Percentiles rank a stretch among this genome's conserved stretches.
Evolutionary conservation across 1,140 invertebrate genomes (phyloP).

Genomic region (Macrotrachela quadricornifera): DNA sequence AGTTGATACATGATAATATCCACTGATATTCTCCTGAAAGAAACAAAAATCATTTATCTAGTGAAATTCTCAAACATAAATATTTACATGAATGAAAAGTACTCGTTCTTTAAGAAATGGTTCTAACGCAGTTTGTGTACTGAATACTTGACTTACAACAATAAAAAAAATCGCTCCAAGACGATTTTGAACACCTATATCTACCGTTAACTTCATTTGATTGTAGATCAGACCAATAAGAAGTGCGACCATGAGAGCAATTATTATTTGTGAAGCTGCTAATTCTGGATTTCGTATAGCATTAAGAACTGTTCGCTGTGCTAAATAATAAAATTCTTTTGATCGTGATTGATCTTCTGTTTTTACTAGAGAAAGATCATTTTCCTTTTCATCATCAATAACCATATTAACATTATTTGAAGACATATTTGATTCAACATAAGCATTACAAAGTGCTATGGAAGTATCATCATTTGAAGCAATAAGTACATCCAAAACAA

Average conservation of each 20-base stretch:
- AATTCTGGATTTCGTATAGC: constrained; percentile 20
- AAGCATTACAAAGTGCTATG: constrained; percentile 6
- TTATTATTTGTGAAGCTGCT: constrained; percentile 18
- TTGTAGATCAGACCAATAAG: constrained; percentile 25
- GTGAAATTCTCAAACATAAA: no score
- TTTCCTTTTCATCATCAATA: no score
- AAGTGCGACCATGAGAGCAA: constrained; percentile 19
- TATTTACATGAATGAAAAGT: constrained; percentile 17
- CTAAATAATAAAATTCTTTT: constrained; percentile 12
- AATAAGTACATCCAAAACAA: constrained; percentile 20
- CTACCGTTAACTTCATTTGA: constrained; percentile 14
- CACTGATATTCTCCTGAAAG: constrained; percentile 20
- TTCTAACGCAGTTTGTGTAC: constrained; percentile 24
- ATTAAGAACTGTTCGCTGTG: constrained; percentile 17
- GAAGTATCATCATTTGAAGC: no score
- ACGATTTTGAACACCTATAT: constrained; percentile 21
- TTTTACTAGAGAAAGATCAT: no score
- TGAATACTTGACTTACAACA: constrained; percentile 26
- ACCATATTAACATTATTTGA: not conserved
- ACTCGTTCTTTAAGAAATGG: constrained; percentile 25
- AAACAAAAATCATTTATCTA: no score
- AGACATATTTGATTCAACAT: constrained; percentile 5
- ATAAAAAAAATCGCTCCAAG: constrained; percentile 28
- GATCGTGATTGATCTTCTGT: no score
- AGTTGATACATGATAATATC: constrained; percentile 26